Conservation (phyloP, 2,113 vertebrate species). For the Sturnus vulgaris region DNA sequence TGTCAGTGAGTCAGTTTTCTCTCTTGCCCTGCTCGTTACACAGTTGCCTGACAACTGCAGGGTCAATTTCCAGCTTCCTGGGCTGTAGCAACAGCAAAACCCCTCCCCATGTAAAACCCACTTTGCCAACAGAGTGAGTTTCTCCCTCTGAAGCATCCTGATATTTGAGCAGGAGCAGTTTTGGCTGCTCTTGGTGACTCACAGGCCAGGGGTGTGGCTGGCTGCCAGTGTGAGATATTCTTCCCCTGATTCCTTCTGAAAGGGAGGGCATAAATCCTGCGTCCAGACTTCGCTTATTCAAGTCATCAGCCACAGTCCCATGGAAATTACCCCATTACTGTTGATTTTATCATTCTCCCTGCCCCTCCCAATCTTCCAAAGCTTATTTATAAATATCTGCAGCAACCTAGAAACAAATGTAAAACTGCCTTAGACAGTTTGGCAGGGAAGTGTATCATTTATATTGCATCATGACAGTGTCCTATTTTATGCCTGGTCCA, state of each 20-base stretch:
- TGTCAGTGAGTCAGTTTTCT: not conserved
- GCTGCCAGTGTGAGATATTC: conserved; percentile 59
- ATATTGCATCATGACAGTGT: conserved; percentile 64
- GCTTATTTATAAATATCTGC: conserved; percentile 73
- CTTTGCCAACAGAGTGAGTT: not conserved
- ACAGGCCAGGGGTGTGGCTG: conserved; percentile 2
- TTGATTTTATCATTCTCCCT: conserved; percentile 59
- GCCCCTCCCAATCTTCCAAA: conserved; percentile 44
- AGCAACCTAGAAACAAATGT: conserved; percentile 69
- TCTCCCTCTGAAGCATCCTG: conserved; percentile 30
- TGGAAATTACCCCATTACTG: conserved; percentile 62
- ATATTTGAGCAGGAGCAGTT: conserved; percentile 16
- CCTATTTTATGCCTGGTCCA: conserved; percentile 67
- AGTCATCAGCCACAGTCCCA: conserved; percentile 60
- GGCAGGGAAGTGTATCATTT: conserved; percentile 67
- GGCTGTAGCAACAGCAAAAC: not conserved
- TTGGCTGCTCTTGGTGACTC: conserved; percentile 16
- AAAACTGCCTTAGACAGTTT: conserved; percentile 67
- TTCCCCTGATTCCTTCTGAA: conserved; percentile 62
- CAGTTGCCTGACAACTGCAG: not conserved
- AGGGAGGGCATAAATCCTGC: conserved; percentile 49
- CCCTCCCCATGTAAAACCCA: not conserved
- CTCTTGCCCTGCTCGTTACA: not conserved
- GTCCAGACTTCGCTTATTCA: conserved; percentile 54
- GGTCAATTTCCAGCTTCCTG: not conserved